A percentile compares a stretch with the other conserved stretches of the same genome.
These are phyloP conservation scores for Abrostola triplasia DNA, from an alignment of 2,888 invertebrate species.

Conservation along the genomic window DNA sequence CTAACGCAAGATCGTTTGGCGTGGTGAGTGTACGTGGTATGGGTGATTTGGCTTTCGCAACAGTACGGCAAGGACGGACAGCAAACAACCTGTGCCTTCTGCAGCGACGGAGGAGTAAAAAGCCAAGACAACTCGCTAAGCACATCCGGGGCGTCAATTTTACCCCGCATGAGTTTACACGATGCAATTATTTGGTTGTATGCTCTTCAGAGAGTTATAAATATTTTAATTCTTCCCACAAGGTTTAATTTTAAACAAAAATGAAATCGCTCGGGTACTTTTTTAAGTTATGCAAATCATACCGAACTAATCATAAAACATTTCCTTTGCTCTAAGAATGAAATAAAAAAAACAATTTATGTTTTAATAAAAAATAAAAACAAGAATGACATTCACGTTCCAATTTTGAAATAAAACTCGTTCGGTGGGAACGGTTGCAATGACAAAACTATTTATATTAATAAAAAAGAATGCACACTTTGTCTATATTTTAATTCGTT, in stretches of 20 bases:
- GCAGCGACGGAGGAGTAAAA: too few species aligned
- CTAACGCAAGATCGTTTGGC: too few species aligned
- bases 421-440: conserved; percentile 78
- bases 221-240: neutral
- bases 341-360: conserved; percentile 54
- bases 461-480: conserved; percentile 66
- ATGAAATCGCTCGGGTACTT: conserved; percentile 18
- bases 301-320: conserved; percentile 44
- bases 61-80: too few species aligned
- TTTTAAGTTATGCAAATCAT: conserved; percentile 35
- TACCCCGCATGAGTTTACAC: too few species aligned
- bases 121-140: too few species aligned
- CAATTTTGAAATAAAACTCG: conserved; percentile 61
- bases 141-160: too few species aligned
- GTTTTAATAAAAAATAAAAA: conserved; percentile 48
- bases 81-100: too few species aligned
- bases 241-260: conserved; percentile 10
- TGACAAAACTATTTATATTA: conserved; percentile 72
- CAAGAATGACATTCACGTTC: conserved; percentile 58
- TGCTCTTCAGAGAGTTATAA: too few species aligned
- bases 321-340: conserved; percentile 34
- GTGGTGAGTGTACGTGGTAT: too few species aligned
- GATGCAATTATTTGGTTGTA: too few species aligned
- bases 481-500: conserved; percentile 80
- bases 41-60: too few species aligned